Evolutionary conservation across 2,888 invertebrate genomes (phyloP).

Genomic region (Megaustenia siamemsis): DNA sequence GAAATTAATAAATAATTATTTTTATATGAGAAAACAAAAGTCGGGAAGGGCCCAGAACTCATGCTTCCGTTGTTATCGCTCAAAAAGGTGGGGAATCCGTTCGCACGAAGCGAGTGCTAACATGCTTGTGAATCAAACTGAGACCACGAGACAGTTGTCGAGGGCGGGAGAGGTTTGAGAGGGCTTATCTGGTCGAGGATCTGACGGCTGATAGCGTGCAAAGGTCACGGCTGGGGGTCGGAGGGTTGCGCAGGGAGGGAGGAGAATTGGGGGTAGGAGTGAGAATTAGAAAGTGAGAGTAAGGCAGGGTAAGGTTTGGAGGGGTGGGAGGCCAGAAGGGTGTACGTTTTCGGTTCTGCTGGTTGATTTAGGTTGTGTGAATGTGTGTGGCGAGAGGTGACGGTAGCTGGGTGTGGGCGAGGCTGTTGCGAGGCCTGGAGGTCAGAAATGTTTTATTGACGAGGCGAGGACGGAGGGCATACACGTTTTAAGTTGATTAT

Average conservation of each 20-base stretch:
- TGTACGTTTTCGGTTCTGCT: background rate
- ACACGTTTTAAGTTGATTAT: too few species aligned
- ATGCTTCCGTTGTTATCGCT: too few species aligned
- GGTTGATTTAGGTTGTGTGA: too few species aligned
- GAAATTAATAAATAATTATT: too few species aligned
- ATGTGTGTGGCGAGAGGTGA: too few species aligned
- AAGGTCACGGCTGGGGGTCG: slow-evolving; percentile 33
- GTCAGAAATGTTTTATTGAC: too few species aligned
- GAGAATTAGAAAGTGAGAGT: background rate
- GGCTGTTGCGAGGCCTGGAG: too few species aligned
- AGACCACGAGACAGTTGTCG: slow-evolving; percentile 40
- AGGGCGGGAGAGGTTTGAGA: background rate
- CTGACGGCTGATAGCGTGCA: slow-evolving; percentile 25
- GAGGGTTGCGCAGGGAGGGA: background rate
- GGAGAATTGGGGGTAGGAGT: background rate
- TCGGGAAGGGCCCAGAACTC: too few species aligned
- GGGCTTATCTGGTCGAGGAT: slow-evolving; percentile 41
- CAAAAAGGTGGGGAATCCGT: too few species aligned
- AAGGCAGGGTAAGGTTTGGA: background rate
- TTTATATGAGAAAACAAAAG: too few species aligned
- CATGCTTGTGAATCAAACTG: slow-evolving; percentile 10
- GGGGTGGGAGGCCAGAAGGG: background rate
- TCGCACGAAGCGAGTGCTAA: background rate
- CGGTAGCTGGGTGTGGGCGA: too few species aligned
- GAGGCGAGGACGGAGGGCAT: too few species aligned